Percentiles rank a stretch among this genome's conserved stretches.
Conservation (phyloP, 2,797 vertebrate species). For the Tauraco hartlaubi region DNA sequence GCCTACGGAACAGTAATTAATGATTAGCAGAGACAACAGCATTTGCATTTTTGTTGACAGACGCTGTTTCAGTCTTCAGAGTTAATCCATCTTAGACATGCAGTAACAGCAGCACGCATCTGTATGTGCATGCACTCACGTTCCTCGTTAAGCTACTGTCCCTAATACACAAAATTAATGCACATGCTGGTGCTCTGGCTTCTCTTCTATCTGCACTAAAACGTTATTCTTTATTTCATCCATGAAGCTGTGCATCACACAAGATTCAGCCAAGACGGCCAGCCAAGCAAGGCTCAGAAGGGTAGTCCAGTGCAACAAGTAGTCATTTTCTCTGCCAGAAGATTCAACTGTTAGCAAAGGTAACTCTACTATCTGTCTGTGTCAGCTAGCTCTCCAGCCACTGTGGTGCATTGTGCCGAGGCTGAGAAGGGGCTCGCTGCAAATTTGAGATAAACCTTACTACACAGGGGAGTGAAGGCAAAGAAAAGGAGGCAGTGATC, state of each 20-base stretch:
- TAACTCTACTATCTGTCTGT: not conserved
- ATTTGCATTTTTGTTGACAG: constrained; percentile 38
- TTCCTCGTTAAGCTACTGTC: not conserved
- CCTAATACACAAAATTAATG: not conserved
- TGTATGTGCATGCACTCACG: not conserved
- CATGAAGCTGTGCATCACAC: not conserved
- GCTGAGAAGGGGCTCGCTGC: not conserved
- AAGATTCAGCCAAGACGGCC: not conserved
- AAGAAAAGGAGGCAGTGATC: not conserved
- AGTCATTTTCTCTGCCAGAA: not conserved
- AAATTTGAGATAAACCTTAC: not conserved
- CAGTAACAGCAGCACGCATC: not conserved
- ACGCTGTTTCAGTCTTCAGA: constrained; percentile 33
- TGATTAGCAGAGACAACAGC: constrained; percentile 50
- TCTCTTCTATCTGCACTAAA: not conserved
- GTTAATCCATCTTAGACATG: constrained; percentile 39
- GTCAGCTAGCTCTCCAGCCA: not conserved
- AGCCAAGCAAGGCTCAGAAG: not conserved
- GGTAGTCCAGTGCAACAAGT: not conserved
- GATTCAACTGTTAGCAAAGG: not conserved
- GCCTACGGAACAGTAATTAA: constrained; percentile 54
- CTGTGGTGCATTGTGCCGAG: not conserved
- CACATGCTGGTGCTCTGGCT: not conserved
- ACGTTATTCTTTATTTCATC: not conserved
- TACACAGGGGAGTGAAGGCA: not conserved